Conservation (phyloP, 2,888 invertebrate species). For the Isoperla grammatica region DNA sequence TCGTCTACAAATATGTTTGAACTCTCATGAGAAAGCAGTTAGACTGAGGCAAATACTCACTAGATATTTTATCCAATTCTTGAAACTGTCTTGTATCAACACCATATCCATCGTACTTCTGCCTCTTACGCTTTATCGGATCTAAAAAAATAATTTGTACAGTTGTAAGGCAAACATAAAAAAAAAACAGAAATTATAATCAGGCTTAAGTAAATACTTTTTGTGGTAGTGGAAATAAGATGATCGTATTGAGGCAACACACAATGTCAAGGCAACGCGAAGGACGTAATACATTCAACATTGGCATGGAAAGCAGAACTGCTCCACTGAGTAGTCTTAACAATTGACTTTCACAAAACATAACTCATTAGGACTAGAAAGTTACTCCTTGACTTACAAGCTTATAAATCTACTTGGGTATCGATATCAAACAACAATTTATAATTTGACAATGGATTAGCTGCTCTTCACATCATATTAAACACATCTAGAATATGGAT, state of each 20-base stretch:
- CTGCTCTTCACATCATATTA: background rate
- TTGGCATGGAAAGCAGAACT: constrained; percentile 1
- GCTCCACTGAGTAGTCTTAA: background rate
- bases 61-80: constrained; percentile 30
- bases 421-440: too few species aligned
- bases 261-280: background rate
- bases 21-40: constrained; percentile 3
- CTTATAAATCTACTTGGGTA: too few species aligned
- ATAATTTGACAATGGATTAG: too few species aligned
- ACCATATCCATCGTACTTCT: constrained; percentile 50
- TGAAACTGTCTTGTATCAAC: constrained; percentile 48
- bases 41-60: constrained; percentile 28
- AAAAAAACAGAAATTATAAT: constrained; percentile 25
- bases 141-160: constrained; percentile 48
- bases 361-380: too few species aligned
- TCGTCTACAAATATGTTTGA: too few species aligned
- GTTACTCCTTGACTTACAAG: too few species aligned
- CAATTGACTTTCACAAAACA: background rate
- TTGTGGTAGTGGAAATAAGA: constrained; percentile 19
- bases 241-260: constrained; percentile 23
- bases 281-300: background rate
- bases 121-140: constrained; percentile 55
- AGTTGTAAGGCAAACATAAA: constrained; percentile 33
- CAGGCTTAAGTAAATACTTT: constrained; percentile 27
- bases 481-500: constrained; percentile 6